These are phyloP conservation scores for Dryoscopus gambensis DNA, from an alignment of 2,113 vertebrate species.

Conservation along the genomic window DNA sequence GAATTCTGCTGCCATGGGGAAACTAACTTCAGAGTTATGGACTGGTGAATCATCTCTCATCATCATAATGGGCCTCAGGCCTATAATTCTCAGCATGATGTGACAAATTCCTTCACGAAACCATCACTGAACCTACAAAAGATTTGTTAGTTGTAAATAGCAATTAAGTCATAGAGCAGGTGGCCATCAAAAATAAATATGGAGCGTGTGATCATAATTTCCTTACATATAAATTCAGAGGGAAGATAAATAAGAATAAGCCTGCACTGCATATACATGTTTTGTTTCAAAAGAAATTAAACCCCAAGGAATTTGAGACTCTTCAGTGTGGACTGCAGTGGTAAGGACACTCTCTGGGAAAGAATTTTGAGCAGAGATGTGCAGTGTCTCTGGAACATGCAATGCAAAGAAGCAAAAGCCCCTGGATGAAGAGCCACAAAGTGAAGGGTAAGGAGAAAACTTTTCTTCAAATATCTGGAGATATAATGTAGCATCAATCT, in stretches of 20 bases:
- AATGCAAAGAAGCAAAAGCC: not conserved
- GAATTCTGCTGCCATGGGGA: not conserved
- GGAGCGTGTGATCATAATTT: not conserved
- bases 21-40: not conserved
- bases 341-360: not conserved
- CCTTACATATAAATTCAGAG: not conserved
- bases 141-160: not conserved
- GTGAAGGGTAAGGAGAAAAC: not conserved
- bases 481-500: not conserved
- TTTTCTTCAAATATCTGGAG: not conserved
- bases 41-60: not conserved
- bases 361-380: not conserved
- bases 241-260: not conserved
- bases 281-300: not conserved
- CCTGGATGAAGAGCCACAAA: not conserved
- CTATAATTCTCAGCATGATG: not conserved
- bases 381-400: not conserved
- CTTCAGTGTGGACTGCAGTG: not conserved
- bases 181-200: slow-evolving; percentile 13
- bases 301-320: not conserved
- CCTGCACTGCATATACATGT: not conserved
- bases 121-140: slow-evolving; percentile 10
- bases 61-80: not conserved
- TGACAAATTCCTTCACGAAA: slow-evolving; percentile 3
- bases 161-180: slow-evolving; percentile 20